A percentile compares a stretch with the other conserved stretches of the same genome.
phyloP scores from a whole-genome alignment of 2,888 invertebrate species.

The Orthosia cruda region DNA sequence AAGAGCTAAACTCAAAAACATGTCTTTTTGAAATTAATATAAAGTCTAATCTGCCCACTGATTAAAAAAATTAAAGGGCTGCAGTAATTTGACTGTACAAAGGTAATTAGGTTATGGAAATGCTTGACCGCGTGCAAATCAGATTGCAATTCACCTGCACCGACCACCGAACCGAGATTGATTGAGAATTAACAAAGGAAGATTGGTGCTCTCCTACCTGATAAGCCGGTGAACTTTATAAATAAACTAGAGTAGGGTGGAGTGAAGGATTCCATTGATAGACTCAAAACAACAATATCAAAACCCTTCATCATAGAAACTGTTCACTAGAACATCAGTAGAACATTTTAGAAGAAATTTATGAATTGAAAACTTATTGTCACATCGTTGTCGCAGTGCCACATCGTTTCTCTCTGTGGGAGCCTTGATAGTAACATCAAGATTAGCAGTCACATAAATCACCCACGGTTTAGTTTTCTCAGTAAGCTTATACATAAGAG shows the following conservation, averaged over 20 bases:
- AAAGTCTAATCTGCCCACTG: too few species aligned
- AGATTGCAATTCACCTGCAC: slow-evolving; percentile 4
- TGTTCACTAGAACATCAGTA: too few species aligned
- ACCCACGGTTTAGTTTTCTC: neutral
- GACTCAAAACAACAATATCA: neutral
- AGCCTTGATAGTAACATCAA: neutral
- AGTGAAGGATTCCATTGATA: neutral
- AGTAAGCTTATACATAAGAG: neutral
- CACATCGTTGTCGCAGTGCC: neutral
- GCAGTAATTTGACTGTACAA: too few species aligned
- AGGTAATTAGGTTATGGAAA: slow-evolving; percentile 6
- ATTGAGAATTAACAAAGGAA: slow-evolving; percentile 29
- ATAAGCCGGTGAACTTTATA: neutral
- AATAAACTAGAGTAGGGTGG: neutral
- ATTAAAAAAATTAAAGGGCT: too few species aligned
- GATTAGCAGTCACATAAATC: too few species aligned
- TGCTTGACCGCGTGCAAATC: neutral
- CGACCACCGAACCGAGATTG: slow-evolving; percentile 23
- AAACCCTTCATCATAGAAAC: neutral
- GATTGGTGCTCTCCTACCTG: neutral
- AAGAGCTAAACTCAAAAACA: neutral
- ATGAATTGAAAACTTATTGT: neutral
- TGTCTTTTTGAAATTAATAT: too few species aligned
- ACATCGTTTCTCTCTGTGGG: neutral
- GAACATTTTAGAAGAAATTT: neutral